Evolutionary conservation across 2,888 invertebrate genomes (phyloP).

Genomic region (Chironomus tentans): DNA sequence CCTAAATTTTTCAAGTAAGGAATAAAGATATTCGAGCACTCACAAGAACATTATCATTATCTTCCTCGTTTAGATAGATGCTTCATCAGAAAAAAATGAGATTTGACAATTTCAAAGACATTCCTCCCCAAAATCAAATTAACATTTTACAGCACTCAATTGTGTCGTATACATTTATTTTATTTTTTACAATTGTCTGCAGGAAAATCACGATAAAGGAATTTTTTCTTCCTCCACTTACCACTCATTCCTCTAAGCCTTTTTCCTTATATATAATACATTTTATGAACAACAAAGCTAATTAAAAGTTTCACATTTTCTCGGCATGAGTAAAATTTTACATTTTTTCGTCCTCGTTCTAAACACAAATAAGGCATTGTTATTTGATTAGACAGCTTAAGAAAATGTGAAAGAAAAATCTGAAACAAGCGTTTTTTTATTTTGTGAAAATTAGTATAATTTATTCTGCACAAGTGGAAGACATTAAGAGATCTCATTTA

Average conservation of each 20-base stretch:
- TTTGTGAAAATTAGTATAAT: slow-evolving; percentile 16
- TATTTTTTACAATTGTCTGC: background rate
- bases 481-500: slow-evolving; percentile 21
- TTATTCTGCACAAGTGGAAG: slow-evolving; percentile 15
- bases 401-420: background rate
- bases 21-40: background rate
- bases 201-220: background rate
- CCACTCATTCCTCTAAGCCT: background rate
- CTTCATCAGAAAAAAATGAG: background rate
- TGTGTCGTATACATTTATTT: background rate
- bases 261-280: background rate
- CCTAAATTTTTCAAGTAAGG: too few relatives aligned
- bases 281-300: slow-evolving; percentile 8
- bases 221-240: background rate
- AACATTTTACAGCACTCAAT: slow-evolving; percentile 10
- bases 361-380: background rate
- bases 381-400: background rate
- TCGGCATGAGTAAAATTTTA: background rate
- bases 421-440: background rate
- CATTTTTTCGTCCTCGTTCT: background rate
- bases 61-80: background rate
- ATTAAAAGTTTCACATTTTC: slow-evolving; percentile 3
- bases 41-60: background rate
- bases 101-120: background rate
- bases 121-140: slow-evolving; percentile 1